phyloP scores from a whole-genome alignment of 2,888 invertebrate genomes.

The Glyphotaelius pellucidus region DNA sequence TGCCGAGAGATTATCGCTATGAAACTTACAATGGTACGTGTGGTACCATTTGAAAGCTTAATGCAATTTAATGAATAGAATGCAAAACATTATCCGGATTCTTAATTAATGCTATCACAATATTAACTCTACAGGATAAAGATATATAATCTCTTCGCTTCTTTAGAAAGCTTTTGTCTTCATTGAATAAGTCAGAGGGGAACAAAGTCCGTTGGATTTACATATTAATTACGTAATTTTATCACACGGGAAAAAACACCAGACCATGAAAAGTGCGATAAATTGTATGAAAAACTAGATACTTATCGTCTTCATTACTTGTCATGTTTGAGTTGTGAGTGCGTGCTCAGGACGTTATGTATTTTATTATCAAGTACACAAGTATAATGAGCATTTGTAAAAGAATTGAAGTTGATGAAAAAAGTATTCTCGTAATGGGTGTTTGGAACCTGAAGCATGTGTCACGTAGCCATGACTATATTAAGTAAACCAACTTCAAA shows the following conservation, averaged over 20 bases:
- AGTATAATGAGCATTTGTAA: neutral
- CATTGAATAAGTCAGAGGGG: conserved; percentile 22
- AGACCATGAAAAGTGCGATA: conserved; percentile 58
- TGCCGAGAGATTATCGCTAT: neutral
- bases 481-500: neutral
- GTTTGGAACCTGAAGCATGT: neutral
- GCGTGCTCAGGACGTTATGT: neutral
- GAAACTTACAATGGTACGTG: too few species aligned
- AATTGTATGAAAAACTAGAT: neutral
- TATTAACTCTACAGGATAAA: neutral
- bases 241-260: conserved; percentile 63
- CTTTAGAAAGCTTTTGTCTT: conserved; percentile 35
- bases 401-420: neutral
- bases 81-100: neutral
- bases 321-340: neutral
- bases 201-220: conserved; percentile 26
- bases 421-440: neutral
- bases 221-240: conserved; percentile 62
- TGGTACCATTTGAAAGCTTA: neutral
- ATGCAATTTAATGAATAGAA: neutral
- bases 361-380: neutral
- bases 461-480: neutral
- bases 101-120: neutral
- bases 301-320: neutral
- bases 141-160: neutral